phyloP scores from a whole-genome alignment of 2,797 vertebrate species.

The Buceros bicornis region DNA sequence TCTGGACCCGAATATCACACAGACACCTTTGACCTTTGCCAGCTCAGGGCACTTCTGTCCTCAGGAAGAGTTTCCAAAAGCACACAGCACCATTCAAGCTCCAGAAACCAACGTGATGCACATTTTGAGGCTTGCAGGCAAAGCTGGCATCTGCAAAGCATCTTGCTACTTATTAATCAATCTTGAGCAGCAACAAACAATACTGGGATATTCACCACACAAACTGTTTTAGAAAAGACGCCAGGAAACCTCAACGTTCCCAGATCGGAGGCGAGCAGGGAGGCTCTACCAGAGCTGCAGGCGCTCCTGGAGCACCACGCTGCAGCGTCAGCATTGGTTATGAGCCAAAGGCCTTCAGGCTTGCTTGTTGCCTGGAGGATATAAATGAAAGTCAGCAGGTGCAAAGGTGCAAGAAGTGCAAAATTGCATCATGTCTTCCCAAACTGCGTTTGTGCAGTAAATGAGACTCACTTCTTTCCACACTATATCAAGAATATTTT shows the following conservation, averaged over 20 bases:
- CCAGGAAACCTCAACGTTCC: not conserved
- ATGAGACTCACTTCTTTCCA: slow-evolving; percentile 39
- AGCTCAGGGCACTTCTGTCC: not conserved
- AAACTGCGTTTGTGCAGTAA: slow-evolving; percentile 7
- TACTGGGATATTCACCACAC: not conserved
- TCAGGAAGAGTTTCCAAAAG: not conserved
- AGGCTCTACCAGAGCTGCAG: not conserved
- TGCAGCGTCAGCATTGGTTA: slow-evolving; percentile 52
- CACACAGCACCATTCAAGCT: not conserved
- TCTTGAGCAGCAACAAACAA: not conserved
- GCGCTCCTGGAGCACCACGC: not conserved
- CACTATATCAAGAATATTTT: not conserved
- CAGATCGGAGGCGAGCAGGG: not conserved
- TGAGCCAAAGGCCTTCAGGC: slow-evolving; percentile 65
- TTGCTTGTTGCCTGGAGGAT: slow-evolving; percentile 68
- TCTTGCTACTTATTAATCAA: not conserved
- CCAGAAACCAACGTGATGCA: rapidly evolving
- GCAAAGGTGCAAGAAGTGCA: slow-evolving; percentile 66
- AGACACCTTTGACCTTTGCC: not conserved
- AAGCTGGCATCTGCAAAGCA: not conserved
- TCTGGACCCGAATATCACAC: not conserved
- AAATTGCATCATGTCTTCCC: slow-evolving; percentile 30
- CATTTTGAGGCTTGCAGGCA: not conserved
- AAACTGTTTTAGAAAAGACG: not conserved
- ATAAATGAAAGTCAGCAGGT: slow-evolving; percentile 71